Conservation (phyloP, 2,797 vertebrate genomes). For the Rhyacichthys aspro region DNA sequence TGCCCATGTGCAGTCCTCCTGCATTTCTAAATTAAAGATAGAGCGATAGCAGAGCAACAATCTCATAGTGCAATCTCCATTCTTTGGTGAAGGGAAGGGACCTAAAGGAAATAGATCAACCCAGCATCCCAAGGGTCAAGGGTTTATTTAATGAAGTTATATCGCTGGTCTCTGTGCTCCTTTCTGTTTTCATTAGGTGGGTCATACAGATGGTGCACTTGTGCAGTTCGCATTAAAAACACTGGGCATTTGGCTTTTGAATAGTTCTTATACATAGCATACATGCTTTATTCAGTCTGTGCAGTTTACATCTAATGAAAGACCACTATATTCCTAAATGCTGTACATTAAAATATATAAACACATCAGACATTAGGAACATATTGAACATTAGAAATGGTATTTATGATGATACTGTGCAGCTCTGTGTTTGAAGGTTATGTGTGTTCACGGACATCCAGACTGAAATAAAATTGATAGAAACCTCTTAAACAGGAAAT, state of each 20-base stretch:
- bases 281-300: too few relatives aligned
- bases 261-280: too few relatives aligned
- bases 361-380: too few relatives aligned
- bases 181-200: slow-evolving; percentile 34
- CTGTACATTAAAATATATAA: too few relatives aligned
- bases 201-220: slow-evolving; percentile 27
- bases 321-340: too few relatives aligned
- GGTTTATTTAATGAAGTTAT: slow-evolving; percentile 73
- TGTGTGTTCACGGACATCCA: slow-evolving; percentile 14
- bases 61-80: slow-evolving; percentile 60
- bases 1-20: slow-evolving; percentile 60
- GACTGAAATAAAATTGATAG: slow-evolving; percentile 53
- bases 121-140: slow-evolving; percentile 68
- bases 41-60: slow-evolving; percentile 67
- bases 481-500: too few relatives aligned
- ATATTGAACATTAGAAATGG: too few relatives aligned
- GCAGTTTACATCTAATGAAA: too few relatives aligned
- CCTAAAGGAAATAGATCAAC: slow-evolving; percentile 65
- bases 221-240: slow-evolving; percentile 31
- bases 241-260: background rate
- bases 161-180: slow-evolving; percentile 44
- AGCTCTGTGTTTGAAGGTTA: too few relatives aligned
- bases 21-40: slow-evolving; percentile 85
- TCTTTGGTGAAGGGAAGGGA: slow-evolving; percentile 62
- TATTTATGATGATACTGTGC: too few relatives aligned